phyloP scores from a whole-genome alignment of 2,113 vertebrate genomes.

The Aptenodytes patagonicus region DNA sequence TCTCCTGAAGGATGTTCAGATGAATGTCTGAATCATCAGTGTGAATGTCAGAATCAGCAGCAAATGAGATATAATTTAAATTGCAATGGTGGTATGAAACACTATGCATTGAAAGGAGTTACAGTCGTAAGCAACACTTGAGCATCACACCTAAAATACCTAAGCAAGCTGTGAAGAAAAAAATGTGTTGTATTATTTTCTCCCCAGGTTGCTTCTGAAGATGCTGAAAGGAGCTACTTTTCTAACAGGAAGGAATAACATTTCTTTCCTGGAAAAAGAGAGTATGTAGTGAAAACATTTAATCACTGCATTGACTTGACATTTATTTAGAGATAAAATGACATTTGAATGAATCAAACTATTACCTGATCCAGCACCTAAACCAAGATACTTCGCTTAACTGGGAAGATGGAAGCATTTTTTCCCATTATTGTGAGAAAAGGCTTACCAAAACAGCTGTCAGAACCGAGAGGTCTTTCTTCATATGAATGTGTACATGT shows the following conservation, averaged over 20 bases:
- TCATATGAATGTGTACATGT: neutral
- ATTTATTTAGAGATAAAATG: neutral
- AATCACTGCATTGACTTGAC: neutral
- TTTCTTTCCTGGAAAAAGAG: neutral
- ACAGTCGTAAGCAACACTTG: neutral
- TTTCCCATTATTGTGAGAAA: neutral
- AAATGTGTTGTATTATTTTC: slow-evolving; percentile 17
- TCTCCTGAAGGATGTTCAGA: neutral
- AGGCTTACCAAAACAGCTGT: neutral
- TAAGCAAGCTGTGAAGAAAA: slow-evolving; percentile 24
- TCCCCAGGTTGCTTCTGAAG: neutral
- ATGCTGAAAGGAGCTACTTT: neutral
- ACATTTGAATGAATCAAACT: neutral
- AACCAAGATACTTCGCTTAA: neutral
- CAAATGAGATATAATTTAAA: slow-evolving; percentile 1
- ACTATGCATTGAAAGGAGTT: neutral
- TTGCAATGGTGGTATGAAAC: neutral
- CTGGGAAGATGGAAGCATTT: neutral
- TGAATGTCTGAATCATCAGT: neutral
- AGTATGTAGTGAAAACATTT: neutral
- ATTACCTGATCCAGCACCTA: neutral
- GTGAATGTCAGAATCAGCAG: neutral
- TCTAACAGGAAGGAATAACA: neutral
- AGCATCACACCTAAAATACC: neutral
- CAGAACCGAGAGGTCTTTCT: neutral